Evolutionary conservation across 1,140 invertebrate species (phyloP).

Genomic region (Sogatella furcifera): DNA sequence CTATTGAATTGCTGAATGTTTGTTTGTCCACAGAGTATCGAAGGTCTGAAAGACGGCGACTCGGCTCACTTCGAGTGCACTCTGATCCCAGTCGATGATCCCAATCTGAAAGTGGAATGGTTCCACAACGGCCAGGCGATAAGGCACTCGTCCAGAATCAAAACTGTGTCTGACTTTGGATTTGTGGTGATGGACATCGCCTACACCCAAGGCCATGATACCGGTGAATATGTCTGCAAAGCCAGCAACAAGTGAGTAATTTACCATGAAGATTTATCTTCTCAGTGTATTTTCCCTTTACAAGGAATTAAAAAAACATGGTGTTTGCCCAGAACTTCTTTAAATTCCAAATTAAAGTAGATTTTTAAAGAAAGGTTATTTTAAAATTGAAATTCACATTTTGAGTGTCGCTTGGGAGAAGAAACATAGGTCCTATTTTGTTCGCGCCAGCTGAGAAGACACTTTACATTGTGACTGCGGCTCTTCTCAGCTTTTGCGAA

Average conservation of each 20-base stretch:
- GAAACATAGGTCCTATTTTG: too few relatives aligned
- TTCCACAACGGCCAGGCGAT: constrained; percentile 84
- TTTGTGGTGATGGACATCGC: constrained; percentile 93
- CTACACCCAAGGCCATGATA: constrained; percentile 86
- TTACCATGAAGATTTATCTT: too few relatives aligned
- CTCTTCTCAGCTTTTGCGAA: too few relatives aligned
- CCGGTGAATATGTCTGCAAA: constrained; percentile 83
- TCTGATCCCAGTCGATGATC: constrained; percentile 82
- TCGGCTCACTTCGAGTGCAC: constrained; percentile 90
- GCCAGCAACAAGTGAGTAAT: constrained; percentile 63
- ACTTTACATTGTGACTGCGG: too few relatives aligned
- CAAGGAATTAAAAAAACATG: too few relatives aligned
- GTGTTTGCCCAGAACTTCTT: too few relatives aligned
- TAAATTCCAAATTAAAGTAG: too few relatives aligned
- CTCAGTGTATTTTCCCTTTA: too few relatives aligned
- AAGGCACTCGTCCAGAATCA: constrained; percentile 80
- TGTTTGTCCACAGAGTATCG: constrained; percentile 48
- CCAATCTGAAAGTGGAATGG: constrained; percentile 91
- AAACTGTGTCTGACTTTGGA: constrained; percentile 91
- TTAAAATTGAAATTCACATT: too few relatives aligned
- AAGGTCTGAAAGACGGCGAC: constrained; percentile 81
- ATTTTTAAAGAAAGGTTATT: too few relatives aligned
- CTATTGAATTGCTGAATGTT: background rate
- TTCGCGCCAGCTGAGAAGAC: too few relatives aligned
- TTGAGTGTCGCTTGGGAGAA: too few relatives aligned